phyloP scores from a whole-genome alignment of 2,888 invertebrate genomes.

The Lymantria dispar region DNA sequence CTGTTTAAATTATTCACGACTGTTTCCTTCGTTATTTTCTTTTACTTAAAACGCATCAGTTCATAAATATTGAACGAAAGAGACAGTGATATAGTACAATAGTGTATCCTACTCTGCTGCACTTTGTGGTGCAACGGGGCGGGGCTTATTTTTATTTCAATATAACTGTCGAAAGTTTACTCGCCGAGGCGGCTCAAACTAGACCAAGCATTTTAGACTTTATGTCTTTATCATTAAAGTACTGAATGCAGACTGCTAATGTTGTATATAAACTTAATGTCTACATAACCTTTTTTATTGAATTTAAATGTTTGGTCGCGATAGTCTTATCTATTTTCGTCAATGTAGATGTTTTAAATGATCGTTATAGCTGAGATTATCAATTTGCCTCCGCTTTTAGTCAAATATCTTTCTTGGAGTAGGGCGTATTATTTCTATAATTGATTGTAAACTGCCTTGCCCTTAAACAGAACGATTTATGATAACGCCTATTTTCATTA shows the following conservation, averaged over 20 bases:
- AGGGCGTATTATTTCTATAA: too few species aligned
- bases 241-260: neutral
- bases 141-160: slow-evolving; percentile 1
- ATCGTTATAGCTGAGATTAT: too few species aligned
- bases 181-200: slow-evolving; percentile 1
- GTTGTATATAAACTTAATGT: neutral
- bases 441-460: too few species aligned
- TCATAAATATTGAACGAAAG: neutral
- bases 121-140: slow-evolving; percentile 3
- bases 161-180: slow-evolving; percentile 5
- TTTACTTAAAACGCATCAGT: neutral
- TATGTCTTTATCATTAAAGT: neutral
- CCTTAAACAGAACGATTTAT: too few species aligned
- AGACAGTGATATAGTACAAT: slow-evolving; percentile 5
- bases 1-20: slow-evolving; percentile 8
- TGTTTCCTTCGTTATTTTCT: slow-evolving; percentile 1
- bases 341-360: neutral
- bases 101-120: slow-evolving; percentile 3
- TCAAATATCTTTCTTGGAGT: too few species aligned
- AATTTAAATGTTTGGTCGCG: neutral
- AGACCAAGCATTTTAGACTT: neutral
- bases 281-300: neutral
- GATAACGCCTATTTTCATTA: too few species aligned
- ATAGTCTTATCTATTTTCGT: neutral
- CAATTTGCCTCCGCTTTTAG: too few species aligned